Evolutionary conservation across 2,888 invertebrate species (phyloP).

Genomic region (Tetheella fluctuosa): DNA sequence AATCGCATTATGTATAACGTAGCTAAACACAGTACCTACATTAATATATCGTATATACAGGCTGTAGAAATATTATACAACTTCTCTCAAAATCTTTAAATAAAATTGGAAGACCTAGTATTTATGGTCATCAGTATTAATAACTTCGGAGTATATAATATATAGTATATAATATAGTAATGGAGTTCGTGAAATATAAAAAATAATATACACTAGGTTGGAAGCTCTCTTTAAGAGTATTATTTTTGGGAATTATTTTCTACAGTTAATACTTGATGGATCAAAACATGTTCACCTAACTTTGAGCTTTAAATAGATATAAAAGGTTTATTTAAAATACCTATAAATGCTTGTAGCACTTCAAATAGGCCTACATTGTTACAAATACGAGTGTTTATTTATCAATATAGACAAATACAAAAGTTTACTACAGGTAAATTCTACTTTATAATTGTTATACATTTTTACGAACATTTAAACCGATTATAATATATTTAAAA

Average conservation of each 20-base stretch:
- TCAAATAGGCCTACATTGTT: neutral
- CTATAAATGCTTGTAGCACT: neutral
- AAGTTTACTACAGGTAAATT: neutral
- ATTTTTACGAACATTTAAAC: neutral
- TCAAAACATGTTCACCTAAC: conserved; percentile 19
- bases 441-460: neutral
- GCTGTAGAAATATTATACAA: neutral
- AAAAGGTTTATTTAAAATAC: neutral
- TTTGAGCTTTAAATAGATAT: conserved; percentile 21
- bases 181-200: neutral
- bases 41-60: neutral
- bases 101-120: neutral
- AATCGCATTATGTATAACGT: too few species aligned
- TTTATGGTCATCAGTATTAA: too few species aligned
- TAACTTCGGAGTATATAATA: too few species aligned
- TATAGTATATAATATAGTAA: too few species aligned
- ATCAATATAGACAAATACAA: conserved; percentile 3
- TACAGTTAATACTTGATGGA: neutral
- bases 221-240: neutral
- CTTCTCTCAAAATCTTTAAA: neutral
- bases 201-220: neutral
- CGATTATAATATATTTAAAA: neutral
- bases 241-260: neutral
- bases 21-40: too few species aligned
- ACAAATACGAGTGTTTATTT: neutral